Base-by-base conservation (phyloP, 2,797 vertebrate species). In the Acanthis flammea region DNA sequence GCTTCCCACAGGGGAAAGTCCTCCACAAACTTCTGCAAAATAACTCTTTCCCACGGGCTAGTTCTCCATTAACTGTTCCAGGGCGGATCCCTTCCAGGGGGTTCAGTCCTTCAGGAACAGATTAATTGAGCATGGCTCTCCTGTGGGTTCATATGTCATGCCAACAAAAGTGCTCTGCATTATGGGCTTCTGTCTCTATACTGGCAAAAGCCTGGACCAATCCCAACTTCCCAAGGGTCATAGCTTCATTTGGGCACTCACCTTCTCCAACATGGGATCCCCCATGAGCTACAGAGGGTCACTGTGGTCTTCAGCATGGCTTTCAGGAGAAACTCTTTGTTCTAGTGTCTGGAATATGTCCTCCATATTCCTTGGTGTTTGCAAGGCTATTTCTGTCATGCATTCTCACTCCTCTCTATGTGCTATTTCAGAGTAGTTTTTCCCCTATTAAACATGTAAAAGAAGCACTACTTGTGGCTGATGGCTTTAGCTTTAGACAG, bases 11-110 rank as follows among this genome's bases (percentile, higher is more conserved):
- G 1, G 7, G 31, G 5, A 14, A n/a, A 66, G n/a, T 25, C 5
- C 2, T 41, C 45, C 37, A 73, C 9, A 45, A 51, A 45, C 7
- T n/a, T 58, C 21, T 58, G 41, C 24, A 45, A 42, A 5, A 10
- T 33, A 0, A 41, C 5, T 39, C 6, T 47, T 66, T 67, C 18
- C 30, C 8, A 50, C 0, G 0, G 24, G 10, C 31, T 39, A 33
- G 5, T 28, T 45, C 30, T 65, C 42, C 17, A 54, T 10, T 8
- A 60, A 25, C 12, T 53, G 9, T 12, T 71, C 27, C 10, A 28
- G 6, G 4, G 3, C 24, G 13, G 10, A 10, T 57, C 6, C 8
- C 14, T 55, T 61, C 4, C 16, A 22, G 3, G 2, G 4, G 8
- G 6, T 33, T 22, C 18, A 66, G 41, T 45, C 42, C 12, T 55